Evolutionary conservation across 2,113 vertebrate species (phyloP).

Genomic region (Ageneiosus marmoratus): DNA sequence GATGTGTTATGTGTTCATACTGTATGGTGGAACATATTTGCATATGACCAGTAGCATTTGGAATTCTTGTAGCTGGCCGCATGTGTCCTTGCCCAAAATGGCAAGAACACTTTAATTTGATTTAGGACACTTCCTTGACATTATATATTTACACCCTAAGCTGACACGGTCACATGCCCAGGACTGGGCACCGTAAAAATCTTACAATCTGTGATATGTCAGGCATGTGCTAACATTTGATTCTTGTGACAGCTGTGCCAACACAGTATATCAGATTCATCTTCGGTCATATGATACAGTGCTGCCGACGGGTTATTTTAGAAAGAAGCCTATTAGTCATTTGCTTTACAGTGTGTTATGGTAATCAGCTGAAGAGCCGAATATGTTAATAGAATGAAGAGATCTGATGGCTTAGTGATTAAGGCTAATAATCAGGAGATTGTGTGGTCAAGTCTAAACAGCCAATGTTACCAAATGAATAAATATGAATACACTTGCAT

Average conservation of each 20-base stretch:
- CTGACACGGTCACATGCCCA: not conserved
- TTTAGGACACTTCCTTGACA: not conserved
- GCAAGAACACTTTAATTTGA: not conserved
- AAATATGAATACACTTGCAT: not conserved
- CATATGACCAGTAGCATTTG: not conserved
- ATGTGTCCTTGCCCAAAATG: not conserved
- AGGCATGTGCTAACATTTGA: not conserved
- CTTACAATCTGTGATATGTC: constrained; percentile 13
- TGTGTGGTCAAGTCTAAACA: not conserved
- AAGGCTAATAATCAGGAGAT: not conserved
- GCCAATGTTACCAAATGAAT: not conserved
- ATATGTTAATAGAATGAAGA: not conserved
- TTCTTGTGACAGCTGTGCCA: constrained; percentile 18
- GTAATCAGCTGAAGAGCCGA: not conserved
- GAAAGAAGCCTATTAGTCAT: not conserved
- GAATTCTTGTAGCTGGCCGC: not conserved
- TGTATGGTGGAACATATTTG: not conserved
- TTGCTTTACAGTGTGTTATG: not conserved
- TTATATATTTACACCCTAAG: not conserved
- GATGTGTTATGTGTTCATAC: not conserved
- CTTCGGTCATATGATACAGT: not conserved
- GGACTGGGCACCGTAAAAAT: constrained; percentile 11
- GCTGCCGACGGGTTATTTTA: not conserved
- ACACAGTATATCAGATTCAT: not conserved
- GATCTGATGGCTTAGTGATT: not conserved